phyloP scores from a whole-genome alignment of 2,888 invertebrate genomes.

The Xanthia togata region DNA sequence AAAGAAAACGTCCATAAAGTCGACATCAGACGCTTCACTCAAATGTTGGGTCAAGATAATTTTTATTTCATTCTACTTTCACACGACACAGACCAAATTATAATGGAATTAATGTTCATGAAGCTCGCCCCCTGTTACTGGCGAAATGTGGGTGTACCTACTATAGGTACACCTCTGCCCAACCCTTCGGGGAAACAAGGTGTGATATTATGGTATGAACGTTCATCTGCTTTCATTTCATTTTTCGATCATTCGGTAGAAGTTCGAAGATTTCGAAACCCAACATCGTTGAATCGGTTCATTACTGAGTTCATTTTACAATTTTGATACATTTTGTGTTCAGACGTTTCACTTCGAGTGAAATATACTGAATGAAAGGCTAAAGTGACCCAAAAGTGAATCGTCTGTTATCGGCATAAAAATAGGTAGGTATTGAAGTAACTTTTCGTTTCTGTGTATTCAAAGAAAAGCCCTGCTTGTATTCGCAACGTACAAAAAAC shows the following conservation, averaged over 20 bases:
- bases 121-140: too few relatives aligned
- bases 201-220: too few relatives aligned
- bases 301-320: background rate
- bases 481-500: background rate
- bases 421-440: background rate
- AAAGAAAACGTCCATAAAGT: background rate
- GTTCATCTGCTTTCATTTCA: background rate
- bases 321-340: background rate
- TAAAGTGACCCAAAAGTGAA: background rate
- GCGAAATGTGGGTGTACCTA: too few relatives aligned
- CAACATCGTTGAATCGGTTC: background rate
- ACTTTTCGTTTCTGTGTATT: background rate
- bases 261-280: background rate
- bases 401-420: background rate
- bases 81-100: too few relatives aligned
- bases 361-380: background rate
- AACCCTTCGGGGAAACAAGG: too few relatives aligned
- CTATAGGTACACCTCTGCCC: too few relatives aligned
- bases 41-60: background rate
- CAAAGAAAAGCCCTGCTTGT: too few relatives aligned
- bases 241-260: too few relatives aligned
- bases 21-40: background rate
- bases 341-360: background rate
- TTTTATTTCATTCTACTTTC: background rate
- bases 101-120: too few relatives aligned